Evolutionary conservation across 2,113 vertebrate species (phyloP), one percentile per base, ranked within the genome.

Genomic region (Thymallus thymallus): DNA sequence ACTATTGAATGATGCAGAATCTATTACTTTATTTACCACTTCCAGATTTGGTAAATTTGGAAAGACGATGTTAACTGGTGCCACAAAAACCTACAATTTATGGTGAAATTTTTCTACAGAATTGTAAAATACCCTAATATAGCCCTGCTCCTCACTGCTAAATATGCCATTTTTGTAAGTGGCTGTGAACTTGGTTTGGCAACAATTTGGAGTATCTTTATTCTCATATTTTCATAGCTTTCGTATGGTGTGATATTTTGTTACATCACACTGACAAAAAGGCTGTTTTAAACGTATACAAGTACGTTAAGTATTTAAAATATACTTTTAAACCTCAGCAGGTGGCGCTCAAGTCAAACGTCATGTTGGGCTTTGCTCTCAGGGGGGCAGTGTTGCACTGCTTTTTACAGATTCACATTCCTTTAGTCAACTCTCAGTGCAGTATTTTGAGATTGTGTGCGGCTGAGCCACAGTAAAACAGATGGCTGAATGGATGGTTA

Each of bases 341-440:
- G 87, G 71, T 29, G 86, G 84, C 83, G 82, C 82, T 24, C 3
- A 0, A 2, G 26, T 20, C 73, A 3, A 18, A 13, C 29, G 0
- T 3, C 69, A 45, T 1, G 79, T 60, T 74, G 1, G 0, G 0
- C 0, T 48, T 63, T 46, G 56, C 55, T 63, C 91, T 76, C 74
- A 35, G 3, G 91, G 87, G 90, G 90, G 89, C 91, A 90, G 84
- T 89, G 80, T 91, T 89, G 86, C 69, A 82, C 85, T 23, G 76
- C 74, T 41, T 29, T 32, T 18, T 58, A 41, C 4, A 22, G 64
- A 41, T 63, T n/a, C 18, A 66, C 29, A 66, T 66, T 66, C 64
- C 64, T 32, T 32, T 32, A 66, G 64, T 66, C 20, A 41, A 41
- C 7, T n/a, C 5, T 60, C 56, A 10, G 56, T 16, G 18, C 56